Evolutionary conservation across 1,140 invertebrate genomes (phyloP).

Genomic region (Hyles vespertilio): DNA sequence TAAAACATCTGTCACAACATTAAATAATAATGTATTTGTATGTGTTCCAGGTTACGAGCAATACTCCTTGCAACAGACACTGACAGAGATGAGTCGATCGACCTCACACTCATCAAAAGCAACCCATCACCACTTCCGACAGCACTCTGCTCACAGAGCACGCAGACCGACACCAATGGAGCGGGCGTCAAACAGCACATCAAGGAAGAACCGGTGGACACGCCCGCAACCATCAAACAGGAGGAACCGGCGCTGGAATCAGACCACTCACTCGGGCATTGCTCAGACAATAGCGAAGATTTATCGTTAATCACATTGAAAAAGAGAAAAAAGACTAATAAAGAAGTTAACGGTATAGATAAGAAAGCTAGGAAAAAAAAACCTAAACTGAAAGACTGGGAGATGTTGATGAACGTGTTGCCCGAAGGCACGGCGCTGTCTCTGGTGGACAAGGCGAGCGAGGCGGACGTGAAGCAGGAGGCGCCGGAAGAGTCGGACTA

Average conservation of each 20-base stretch:
- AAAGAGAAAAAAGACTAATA: conserved; percentile 44
- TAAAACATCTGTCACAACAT: too few relatives aligned
- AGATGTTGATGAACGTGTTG: conserved; percentile 26
- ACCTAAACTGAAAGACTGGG: conserved; percentile 29
- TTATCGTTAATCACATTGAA: conserved; percentile 47
- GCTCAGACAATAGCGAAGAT: conserved; percentile 54
- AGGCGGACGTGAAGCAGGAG: conserved; percentile 23
- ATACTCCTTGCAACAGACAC: conserved; percentile 19
- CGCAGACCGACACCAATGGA: conserved; percentile 40
- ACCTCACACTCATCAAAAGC: conserved; percentile 35
- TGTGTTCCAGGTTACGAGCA: conserved; percentile 41
- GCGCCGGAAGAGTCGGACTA: conserved; percentile 14
- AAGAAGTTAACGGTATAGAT: conserved; percentile 36
- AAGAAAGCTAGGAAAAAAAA: conserved; percentile 42
- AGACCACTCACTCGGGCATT: conserved; percentile 24
- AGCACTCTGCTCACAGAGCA: conserved; percentile 32
- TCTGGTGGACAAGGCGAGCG: conserved; percentile 9
- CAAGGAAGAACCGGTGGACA: conserved; percentile 36
- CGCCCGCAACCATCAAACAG: conserved; percentile 24
- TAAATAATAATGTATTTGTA: background rate
- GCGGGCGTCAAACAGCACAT: conserved; percentile 17
- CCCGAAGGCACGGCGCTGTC: conserved; percentile 17
- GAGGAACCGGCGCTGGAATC: conserved; percentile 29
- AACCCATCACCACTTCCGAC: conserved; percentile 12
- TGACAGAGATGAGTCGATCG: conserved; percentile 23